Percentiles rank a stretch among this genome's conserved stretches.
These are phyloP conservation scores for Palythoa caribaeorum DNA, from an alignment of 92 coral and sea anemone species.

Conservation along the genomic window DNA sequence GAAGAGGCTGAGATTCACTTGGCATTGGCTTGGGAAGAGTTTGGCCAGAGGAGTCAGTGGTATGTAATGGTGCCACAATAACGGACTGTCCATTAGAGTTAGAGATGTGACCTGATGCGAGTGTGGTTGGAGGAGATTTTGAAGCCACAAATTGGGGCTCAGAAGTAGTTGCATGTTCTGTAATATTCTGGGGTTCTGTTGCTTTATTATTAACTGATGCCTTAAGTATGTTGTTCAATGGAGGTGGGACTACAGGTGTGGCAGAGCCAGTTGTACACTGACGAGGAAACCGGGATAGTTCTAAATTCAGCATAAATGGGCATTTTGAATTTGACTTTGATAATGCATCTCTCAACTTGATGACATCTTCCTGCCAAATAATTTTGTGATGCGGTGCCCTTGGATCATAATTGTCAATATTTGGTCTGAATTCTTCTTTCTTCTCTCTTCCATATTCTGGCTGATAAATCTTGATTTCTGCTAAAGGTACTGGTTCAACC, in stretches of 20 bases:
- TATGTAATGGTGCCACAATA: not conserved
- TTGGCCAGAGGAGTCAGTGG: not conserved
- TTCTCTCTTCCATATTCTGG: constrained; percentile 34
- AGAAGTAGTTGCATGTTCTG: constrained; percentile 19
- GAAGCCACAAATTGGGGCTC: no score
- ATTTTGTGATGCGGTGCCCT: constrained; percentile 39
- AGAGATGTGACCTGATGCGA: no score
- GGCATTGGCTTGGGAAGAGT: not conserved
- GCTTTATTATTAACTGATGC: not conserved
- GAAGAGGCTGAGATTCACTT: not conserved
- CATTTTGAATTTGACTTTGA: constrained; percentile 25
- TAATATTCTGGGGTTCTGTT: not conserved
- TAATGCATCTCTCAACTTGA: constrained; percentile 20
- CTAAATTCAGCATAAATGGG: constrained; percentile 25
- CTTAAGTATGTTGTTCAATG: not conserved
- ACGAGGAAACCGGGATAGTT: not conserved
- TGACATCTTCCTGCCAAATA: constrained; percentile 31
- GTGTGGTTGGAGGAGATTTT: no score
- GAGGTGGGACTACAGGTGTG: not conserved
- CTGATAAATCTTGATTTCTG: constrained; percentile 28
- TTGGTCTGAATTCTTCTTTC: not conserved
- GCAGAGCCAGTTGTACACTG: not conserved
- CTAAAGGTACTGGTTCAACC: constrained; percentile 16
- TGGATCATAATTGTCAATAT: constrained; percentile 39
- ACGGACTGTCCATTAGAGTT: no score